Evolutionary conservation across 2,888 invertebrate species (phyloP).

Genomic region (Trichacis sp.): DNA sequence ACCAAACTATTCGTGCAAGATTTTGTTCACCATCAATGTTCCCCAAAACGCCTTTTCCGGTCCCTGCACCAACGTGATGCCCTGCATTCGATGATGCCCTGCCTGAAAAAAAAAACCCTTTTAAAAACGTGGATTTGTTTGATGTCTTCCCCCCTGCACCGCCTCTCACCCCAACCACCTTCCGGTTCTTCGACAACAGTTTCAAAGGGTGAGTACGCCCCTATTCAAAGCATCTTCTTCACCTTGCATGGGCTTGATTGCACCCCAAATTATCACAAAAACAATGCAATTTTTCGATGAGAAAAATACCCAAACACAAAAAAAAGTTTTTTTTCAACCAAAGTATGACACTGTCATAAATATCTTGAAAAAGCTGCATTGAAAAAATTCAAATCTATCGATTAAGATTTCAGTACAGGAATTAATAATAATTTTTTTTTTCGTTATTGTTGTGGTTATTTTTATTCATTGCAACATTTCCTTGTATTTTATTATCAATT

Average conservation of each 20-base stretch:
- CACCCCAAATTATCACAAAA: too few relatives aligned
- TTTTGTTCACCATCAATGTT: slow-evolving; percentile 56
- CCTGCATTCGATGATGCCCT: slow-evolving; percentile 61
- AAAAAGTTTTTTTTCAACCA: too few relatives aligned
- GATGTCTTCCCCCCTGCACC: slow-evolving; percentile 67
- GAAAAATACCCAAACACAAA: too few relatives aligned
- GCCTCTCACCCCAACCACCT: slow-evolving; percentile 62
- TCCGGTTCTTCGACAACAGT: slow-evolving; percentile 61
- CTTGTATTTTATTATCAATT: too few relatives aligned
- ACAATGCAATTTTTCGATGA: too few relatives aligned
- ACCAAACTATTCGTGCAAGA: slow-evolving; percentile 39
- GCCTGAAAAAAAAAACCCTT: slow-evolving; percentile 52
- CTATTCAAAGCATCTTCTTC: slow-evolving; percentile 3
- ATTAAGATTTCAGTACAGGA: too few relatives aligned
- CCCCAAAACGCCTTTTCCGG: slow-evolving; percentile 59
- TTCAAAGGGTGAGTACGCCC: slow-evolving; percentile 65
- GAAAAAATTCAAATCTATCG: too few relatives aligned
- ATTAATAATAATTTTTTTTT: too few relatives aligned
- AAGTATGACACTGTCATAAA: too few relatives aligned
- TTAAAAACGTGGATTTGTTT: slow-evolving; percentile 64
- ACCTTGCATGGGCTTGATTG: neutral
- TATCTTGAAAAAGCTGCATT: too few relatives aligned
- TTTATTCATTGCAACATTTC: too few relatives aligned
- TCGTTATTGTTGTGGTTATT: too few relatives aligned
- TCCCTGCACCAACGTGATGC: slow-evolving; percentile 57